Percentiles rank a stretch among this genome's conserved stretches.
Evolutionary conservation across 2,797 vertebrate genomes (phyloP).

Genomic region (Microtus agrestis): DNA sequence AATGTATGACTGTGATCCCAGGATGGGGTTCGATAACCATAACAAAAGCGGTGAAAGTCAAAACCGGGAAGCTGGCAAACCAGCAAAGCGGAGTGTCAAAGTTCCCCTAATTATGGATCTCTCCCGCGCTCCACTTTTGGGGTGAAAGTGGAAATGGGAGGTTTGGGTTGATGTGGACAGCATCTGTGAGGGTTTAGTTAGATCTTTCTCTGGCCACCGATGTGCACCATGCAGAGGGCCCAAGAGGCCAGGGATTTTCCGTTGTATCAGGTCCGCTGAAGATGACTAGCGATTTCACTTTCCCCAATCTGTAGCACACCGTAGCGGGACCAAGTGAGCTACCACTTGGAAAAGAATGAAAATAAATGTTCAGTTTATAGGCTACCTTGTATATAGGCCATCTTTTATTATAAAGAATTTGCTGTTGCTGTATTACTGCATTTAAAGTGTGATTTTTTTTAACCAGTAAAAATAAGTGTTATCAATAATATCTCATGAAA

Average conservation of each 20-base stretch:
- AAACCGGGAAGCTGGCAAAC: conserved; percentile 81
- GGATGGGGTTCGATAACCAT: conserved; percentile 68
- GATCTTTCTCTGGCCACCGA: conserved; percentile 76
- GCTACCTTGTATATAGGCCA: background rate
- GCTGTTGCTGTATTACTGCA: conserved; percentile 12
- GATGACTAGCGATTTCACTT: conserved; percentile 85
- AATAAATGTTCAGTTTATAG: conserved; percentile 48
- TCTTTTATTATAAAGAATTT: conserved; percentile 34
- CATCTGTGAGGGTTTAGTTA: conserved; percentile 72
- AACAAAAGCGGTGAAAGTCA: conserved; percentile 84
- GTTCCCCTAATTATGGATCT: conserved; percentile 68
- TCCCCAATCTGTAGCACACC: conserved; percentile 72
- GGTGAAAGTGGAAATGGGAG: conserved; percentile 72
- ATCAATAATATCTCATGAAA: conserved; percentile 2
- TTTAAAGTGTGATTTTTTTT: conserved; percentile 61
- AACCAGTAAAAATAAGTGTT: conserved; percentile 33
- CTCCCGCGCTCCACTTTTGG: conserved; percentile 42
- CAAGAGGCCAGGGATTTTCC: conserved; percentile 85
- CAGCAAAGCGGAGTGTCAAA: conserved; percentile 66
- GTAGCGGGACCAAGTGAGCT: conserved; percentile 23
- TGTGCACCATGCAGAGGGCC: conserved; percentile 67
- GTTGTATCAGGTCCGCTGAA: conserved; percentile 81
- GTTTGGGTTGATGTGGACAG: conserved; percentile 68
- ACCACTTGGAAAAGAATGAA: conserved; percentile 41
- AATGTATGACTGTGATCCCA: conserved; percentile 79